Conservation (phyloP, 2,888 invertebrate species). For the Dinocampus coccinellae region DNA sequence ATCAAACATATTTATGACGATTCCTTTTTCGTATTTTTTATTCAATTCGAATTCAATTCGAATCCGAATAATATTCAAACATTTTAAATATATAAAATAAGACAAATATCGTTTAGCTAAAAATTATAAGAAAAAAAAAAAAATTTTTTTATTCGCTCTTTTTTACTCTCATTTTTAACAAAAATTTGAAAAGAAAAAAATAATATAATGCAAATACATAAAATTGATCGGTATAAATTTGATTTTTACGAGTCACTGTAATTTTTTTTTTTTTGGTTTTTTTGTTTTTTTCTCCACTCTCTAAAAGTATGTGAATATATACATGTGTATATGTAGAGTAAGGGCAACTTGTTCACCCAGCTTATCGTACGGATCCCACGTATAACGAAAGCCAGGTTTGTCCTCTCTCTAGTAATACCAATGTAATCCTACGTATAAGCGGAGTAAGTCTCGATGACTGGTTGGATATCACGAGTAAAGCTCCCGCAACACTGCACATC, state of each 20-base stretch:
- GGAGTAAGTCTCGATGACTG: conserved; percentile 65
- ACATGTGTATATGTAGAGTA: neutral
- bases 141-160: too few species aligned
- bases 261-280: neutral
- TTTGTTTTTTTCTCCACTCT: too few species aligned
- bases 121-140: neutral
- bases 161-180: too few species aligned
- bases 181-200: too few species aligned
- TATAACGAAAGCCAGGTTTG: conserved; percentile 29
- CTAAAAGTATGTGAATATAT: too few species aligned
- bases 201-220: neutral
- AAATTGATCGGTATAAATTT: conserved; percentile 12
- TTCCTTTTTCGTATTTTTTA: neutral
- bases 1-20: conserved; percentile 11
- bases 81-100: neutral
- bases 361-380: conserved; percentile 27
- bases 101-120: neutral
- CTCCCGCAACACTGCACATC: conserved; percentile 26
- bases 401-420: conserved; percentile 52
- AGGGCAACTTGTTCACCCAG: conserved; percentile 29
- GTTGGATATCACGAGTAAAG: conserved; percentile 52
- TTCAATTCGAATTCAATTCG: conserved; percentile 16
- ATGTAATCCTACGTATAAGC: conserved; percentile 65
- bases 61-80: conserved; percentile 6
- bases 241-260: conserved; percentile 4